These are phyloP conservation scores for Lathronympha strigana DNA, from an alignment of 2,888 invertebrate species.

Conservation along the genomic window DNA sequence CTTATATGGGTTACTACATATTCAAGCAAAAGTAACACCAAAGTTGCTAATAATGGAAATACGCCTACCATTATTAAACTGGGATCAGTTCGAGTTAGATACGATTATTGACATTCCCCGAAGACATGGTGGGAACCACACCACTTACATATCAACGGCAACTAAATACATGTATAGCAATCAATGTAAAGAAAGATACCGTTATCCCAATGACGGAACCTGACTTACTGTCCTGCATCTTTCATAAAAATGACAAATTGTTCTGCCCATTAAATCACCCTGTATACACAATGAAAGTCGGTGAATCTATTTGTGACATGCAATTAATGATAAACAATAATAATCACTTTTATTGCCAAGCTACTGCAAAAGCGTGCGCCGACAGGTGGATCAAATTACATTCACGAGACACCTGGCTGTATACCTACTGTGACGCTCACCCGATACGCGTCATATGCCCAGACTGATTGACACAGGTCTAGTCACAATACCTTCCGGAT, in stretches of 20 bases:
- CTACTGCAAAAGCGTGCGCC: slow-evolving; percentile 1
- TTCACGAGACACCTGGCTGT: slow-evolving; percentile 1
- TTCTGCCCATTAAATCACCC: slow-evolving; percentile 1
- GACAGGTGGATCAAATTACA: slow-evolving; percentile 10
- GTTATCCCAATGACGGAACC: slow-evolving; percentile 6
- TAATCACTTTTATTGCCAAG: slow-evolving; percentile 1
- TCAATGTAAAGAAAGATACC: slow-evolving; percentile 5
- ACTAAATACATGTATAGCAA: slow-evolving; percentile 3
- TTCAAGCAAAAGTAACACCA: neutral
- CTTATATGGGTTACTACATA: slow-evolving; percentile 1
- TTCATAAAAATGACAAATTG: neutral
- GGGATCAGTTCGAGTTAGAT: slow-evolving; percentile 1
- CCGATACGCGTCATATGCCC: slow-evolving; percentile 2
- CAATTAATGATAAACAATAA: slow-evolving; percentile 6
- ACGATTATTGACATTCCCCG: neutral
- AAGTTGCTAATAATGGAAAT: slow-evolving; percentile 10
- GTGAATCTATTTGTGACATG: slow-evolving; percentile 14
- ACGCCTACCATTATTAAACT: neutral
- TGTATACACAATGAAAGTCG: slow-evolving; percentile 10
- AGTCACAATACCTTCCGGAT: neutral
- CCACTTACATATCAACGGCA: neutral
- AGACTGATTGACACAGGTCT: neutral
- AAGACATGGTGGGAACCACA: neutral
- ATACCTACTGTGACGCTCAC: neutral
- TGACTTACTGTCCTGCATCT: neutral